Base-by-base conservation (phyloP, 2,113 vertebrate genomes). In the Hypomesus transpacificus region DNA sequence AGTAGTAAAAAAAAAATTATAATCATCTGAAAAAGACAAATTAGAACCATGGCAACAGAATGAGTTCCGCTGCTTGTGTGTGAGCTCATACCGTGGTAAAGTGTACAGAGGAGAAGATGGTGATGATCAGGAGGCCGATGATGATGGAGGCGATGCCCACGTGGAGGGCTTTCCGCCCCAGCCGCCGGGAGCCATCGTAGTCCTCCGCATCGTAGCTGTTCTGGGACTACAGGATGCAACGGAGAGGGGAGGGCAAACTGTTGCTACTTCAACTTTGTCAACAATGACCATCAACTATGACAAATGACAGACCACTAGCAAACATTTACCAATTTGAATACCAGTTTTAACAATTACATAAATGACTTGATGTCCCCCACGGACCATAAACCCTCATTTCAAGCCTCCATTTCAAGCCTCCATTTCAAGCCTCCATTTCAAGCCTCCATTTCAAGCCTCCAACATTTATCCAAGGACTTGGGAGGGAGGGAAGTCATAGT, bases 181-280 rank as follows among this genome's bases (percentile, higher is more conserved):
- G 88, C 59, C 91, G 81, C 80, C 70, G 85, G 72, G 94, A 91
- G 72, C 93, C 94, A 54, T 95, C 95, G 0, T 93, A 84, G 74
- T 98, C 94, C 52, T 92, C 92, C 1, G 93, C 87, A 6, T 91
- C 90, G n/a, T 94, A 94, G 79, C 94, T 96, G 89, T 90, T 94
- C 77, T 93, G 89, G 75, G 96, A 91, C 95, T 96, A 87, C 17
- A 86, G 64, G 89, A 84, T 71, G 31, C 8, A 13, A 58, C 26
- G 57, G 26, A 59, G 54, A 16, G 22, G 66, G 1, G 54, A 53
- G 60, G n/a, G 18, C 50, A 28, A 54, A 16, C 6, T n/a, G 67
- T 26, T 11, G 0, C 21, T 18, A 26, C 24, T 26, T 26, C 24
- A 26, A 26, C 24, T 26, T 2, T 3, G 24, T 26, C 24, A 26